These are phyloP conservation scores for Hemibates koningsi DNA, from an alignment of 2,113 vertebrate species.

Conservation along the genomic window DNA sequence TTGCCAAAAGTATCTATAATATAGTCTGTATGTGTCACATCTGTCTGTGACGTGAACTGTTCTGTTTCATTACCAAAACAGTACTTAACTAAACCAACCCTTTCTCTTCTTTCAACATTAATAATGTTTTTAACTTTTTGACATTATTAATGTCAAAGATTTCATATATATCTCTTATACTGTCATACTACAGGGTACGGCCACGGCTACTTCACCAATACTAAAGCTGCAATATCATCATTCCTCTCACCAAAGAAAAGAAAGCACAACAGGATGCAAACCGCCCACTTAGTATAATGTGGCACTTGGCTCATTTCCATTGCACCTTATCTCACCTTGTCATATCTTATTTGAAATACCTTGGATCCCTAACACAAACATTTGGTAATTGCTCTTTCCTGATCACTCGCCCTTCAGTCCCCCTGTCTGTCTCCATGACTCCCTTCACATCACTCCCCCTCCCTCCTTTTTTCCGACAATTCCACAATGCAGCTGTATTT, in stretches of 20 bases:
- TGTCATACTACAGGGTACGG: not conserved
- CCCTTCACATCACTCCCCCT: not conserved
- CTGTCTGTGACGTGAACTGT: not conserved
- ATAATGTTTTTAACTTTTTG: not conserved
- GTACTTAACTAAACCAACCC: not conserved
- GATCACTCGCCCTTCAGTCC: slow-evolving; percentile 12
- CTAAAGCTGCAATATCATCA: not conserved
- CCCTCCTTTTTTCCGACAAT: not conserved
- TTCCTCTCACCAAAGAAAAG: not conserved
- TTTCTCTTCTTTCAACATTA: not conserved
- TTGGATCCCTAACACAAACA: slow-evolving; percentile 24
- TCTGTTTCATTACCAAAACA: not conserved
- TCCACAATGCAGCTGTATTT: not conserved
- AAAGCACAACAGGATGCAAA: not conserved
- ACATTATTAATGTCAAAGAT: not conserved
- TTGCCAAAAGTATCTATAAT: not conserved
- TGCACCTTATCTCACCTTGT: slow-evolving; percentile 22
- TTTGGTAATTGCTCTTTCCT: slow-evolving; percentile 26
- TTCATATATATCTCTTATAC: not conserved
- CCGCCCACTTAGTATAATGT: slow-evolving; percentile 34
- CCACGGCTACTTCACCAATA: not conserved
- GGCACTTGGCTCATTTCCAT: slow-evolving; percentile 30
- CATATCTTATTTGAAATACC: slow-evolving; percentile 15
- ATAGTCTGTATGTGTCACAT: not conserved
- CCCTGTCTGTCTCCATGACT: not conserved